Evolutionary conservation across 2,113 vertebrate species (phyloP).

Genomic region (Entelurus aequoreus): DNA sequence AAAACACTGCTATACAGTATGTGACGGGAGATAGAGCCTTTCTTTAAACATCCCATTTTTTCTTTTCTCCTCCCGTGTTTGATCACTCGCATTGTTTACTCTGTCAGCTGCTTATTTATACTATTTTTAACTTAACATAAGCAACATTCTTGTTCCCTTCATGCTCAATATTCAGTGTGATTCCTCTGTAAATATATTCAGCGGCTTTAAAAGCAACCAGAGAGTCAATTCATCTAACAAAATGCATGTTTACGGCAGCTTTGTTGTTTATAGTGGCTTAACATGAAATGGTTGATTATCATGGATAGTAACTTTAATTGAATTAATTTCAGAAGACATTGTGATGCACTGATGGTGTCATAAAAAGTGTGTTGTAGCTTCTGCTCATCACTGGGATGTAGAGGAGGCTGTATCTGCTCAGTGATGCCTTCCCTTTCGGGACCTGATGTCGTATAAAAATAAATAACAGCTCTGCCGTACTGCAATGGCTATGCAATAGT

Average conservation of each 20-base stretch:
- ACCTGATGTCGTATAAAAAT: slow-evolving; percentile 45
- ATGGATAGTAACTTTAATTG: slow-evolving; percentile 68
- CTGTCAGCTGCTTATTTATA: slow-evolving; percentile 24
- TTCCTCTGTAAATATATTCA: slow-evolving; percentile 18
- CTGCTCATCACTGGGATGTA: slow-evolving; percentile 71
- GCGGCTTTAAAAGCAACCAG: slow-evolving; percentile 10
- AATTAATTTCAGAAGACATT: slow-evolving; percentile 75
- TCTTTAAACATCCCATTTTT: slow-evolving; percentile 13
- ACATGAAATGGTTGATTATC: slow-evolving; percentile 72
- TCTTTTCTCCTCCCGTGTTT: slow-evolving; percentile 15
- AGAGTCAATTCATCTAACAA: slow-evolving; percentile 29
- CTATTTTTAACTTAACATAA: slow-evolving; percentile 15
- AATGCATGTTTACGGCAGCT: slow-evolving; percentile 30
- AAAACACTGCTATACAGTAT: neutral
- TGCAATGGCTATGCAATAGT: neutral
- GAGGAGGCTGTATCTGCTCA: slow-evolving; percentile 70
- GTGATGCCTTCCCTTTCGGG: slow-evolving; percentile 66
- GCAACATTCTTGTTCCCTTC: slow-evolving; percentile 4
- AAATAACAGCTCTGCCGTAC: neutral
- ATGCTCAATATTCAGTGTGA: slow-evolving; percentile 18
- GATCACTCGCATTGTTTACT: slow-evolving; percentile 20
- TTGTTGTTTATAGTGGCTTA: slow-evolving; percentile 58
- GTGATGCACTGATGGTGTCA: slow-evolving; percentile 69
- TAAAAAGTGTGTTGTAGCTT: slow-evolving; percentile 72
- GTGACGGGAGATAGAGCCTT: slow-evolving; percentile 19